phyloP scores from a whole-genome alignment of 2,797 vertebrate species.

The Protonibea diacanthus region DNA sequence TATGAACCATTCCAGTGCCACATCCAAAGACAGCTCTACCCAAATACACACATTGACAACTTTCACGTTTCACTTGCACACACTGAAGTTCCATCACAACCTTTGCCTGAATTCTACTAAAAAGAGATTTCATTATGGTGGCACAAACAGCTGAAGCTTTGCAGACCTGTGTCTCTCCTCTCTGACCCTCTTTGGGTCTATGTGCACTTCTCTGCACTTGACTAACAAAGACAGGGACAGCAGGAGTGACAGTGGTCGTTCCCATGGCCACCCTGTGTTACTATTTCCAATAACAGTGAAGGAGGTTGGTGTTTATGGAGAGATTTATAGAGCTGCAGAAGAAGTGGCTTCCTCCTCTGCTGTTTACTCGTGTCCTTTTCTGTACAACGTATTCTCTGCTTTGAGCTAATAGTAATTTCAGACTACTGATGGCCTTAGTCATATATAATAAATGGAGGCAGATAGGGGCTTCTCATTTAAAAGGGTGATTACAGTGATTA shows the following conservation, averaged over 20 bases:
- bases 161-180: neutral
- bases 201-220: constrained; percentile 62
- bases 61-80: neutral
- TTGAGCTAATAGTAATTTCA: neutral
- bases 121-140: neutral
- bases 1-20: constrained; percentile 9
- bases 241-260: constrained; percentile 68
- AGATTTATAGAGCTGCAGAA: constrained; percentile 77
- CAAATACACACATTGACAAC: neutral
- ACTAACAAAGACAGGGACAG: constrained; percentile 55
- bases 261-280: constrained; percentile 77
- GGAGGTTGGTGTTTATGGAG: constrained; percentile 71
- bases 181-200: constrained; percentile 26
- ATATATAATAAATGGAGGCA: neutral
- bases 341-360: constrained; percentile 58
- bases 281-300: constrained; percentile 84
- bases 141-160: neutral
- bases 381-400: neutral
- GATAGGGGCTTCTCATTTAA: neutral
- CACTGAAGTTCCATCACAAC: neutral
- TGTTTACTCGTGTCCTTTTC: constrained; percentile 23
- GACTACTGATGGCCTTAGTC: neutral
- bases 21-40: neutral
- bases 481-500: neutral
- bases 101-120: neutral